Evolutionary conservation across 2,113 vertebrate genomes (phyloP), one percentile per base, ranked within the genome.

Genomic region (Peromyscus maniculatus): DNA sequence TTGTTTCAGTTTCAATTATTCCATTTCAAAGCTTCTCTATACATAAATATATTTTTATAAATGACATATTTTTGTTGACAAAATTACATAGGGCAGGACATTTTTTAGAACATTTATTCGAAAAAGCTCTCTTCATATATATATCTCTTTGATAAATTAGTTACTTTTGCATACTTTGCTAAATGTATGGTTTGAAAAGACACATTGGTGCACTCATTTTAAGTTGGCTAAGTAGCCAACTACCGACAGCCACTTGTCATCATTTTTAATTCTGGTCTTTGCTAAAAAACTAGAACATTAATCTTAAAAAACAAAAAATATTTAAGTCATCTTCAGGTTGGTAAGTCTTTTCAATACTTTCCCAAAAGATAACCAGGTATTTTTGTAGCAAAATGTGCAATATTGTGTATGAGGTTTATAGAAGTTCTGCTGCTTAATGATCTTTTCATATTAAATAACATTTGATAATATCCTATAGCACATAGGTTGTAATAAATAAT

Each of bases 341-440:
- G 24, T 78, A 91, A 74, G 24, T 88, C 33, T 91, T 95, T 97
- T 71, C 92, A 86, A 15, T 87, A 87, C 31, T 93, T 98, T 95
- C 12, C 59, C 7, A 91, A 12, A 96, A 93, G 87, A 64, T 66
- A 91, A 71, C 24, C 10, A 92, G 93, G 77, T 64, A 86, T 77
- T 87, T 94, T 57, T 82, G 28, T 71, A 83, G 82, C 59, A 95
- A 93, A 52, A 28, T 57, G 43, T 87, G 10, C 74, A 43, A 75
- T 92, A n/a, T 96, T 95, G 15, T 83, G 82, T 62, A 13, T 87
- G 87, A 87, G 11, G 16, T 13, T 94, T 93, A 17, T 77, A 62
- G 74, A 94, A n/a, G 75, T 64, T 49, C 39, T 96, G 26, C 49
- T 88, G 24, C 71, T 94, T 46, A 82, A 82, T 90, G 10, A 36